phyloP scores from a whole-genome alignment of 2,888 invertebrate species.

The Dasypolia templi region DNA sequence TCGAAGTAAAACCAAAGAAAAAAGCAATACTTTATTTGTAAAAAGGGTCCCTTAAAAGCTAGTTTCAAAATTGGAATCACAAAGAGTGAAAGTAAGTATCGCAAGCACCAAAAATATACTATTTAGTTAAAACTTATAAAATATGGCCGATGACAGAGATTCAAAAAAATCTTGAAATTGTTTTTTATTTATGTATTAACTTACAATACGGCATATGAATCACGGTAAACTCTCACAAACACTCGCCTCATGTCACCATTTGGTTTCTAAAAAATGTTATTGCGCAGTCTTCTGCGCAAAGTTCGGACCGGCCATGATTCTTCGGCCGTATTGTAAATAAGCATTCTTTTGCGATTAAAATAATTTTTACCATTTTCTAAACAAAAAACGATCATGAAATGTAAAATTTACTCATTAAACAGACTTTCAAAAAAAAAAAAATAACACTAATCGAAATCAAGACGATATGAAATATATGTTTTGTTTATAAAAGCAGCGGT shows the following conservation, averaged over 20 bases:
- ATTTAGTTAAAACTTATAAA: slow-evolving; percentile 50
- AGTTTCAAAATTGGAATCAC: slow-evolving; percentile 58
- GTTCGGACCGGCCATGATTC: too few relatives aligned
- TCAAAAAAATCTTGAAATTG: neutral
- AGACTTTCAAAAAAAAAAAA: too few relatives aligned
- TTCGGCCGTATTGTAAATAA: too few relatives aligned
- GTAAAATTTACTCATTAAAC: neutral
- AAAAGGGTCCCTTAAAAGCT: slow-evolving; percentile 63
- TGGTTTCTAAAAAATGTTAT: too few relatives aligned
- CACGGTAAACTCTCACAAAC: too few relatives aligned
- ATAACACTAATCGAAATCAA: too few relatives aligned
- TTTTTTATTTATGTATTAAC: neutral
- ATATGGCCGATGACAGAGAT: slow-evolving; percentile 64
- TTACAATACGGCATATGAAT: too few relatives aligned
- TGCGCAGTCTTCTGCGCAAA: too few relatives aligned
- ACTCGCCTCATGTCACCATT: too few relatives aligned
- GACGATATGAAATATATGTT: too few relatives aligned
- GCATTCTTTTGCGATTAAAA: neutral
- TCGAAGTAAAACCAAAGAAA: slow-evolving; percentile 31
- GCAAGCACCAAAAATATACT: slow-evolving; percentile 68
- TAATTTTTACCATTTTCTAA: neutral
- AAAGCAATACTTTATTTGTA: slow-evolving; percentile 36
- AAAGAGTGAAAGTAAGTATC: slow-evolving; percentile 63
- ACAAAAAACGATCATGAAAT: neutral
- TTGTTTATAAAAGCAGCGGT: neutral